Percentiles rank a stretch among this genome's conserved stretches.
These are phyloP conservation scores for Tetramorium bicarinatum DNA, from an alignment of 2,888 invertebrate genomes.

Conservation along the genomic window DNA sequence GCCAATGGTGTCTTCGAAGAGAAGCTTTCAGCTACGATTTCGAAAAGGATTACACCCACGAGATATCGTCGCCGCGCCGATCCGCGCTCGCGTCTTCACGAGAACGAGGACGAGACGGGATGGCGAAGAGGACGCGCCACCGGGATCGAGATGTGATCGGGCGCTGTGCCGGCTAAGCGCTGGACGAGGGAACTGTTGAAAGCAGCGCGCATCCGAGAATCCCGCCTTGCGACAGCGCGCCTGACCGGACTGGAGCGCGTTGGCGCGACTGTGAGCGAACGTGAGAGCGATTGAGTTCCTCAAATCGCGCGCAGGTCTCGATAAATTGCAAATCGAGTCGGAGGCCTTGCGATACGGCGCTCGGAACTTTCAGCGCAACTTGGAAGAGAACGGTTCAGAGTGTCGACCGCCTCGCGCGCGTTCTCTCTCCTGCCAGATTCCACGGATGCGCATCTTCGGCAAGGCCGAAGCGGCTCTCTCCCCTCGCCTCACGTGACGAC, in stretches of 20 bases:
- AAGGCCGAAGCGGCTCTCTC: not conserved
- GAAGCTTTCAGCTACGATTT: not conserved
- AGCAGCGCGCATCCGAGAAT: constrained; percentile 23
- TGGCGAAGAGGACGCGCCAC: not conserved
- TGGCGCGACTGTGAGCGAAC: not conserved
- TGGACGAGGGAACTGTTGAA: constrained; percentile 12
- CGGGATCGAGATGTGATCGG: not conserved
- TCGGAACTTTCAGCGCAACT: not conserved
- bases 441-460: constrained; percentile 3
- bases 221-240: constrained; percentile 30
- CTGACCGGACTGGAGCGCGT: constrained; percentile 13
- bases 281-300: not conserved
- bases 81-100: not conserved
- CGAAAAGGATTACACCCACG: not conserved
- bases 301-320: constrained; percentile 37
- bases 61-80: not conserved
- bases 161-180: constrained; percentile 15
- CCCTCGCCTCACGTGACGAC: not conserved
- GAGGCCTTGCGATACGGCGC: not conserved
- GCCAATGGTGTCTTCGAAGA: not conserved
- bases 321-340: not conserved
- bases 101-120: not conserved
- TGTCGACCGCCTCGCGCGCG: not conserved
- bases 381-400: not conserved
- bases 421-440: not conserved